Evolutionary conservation across 1,140 invertebrate genomes (phyloP), one percentile per base, ranked within the genome.

Genomic region (Diorhabda sublineata): DNA sequence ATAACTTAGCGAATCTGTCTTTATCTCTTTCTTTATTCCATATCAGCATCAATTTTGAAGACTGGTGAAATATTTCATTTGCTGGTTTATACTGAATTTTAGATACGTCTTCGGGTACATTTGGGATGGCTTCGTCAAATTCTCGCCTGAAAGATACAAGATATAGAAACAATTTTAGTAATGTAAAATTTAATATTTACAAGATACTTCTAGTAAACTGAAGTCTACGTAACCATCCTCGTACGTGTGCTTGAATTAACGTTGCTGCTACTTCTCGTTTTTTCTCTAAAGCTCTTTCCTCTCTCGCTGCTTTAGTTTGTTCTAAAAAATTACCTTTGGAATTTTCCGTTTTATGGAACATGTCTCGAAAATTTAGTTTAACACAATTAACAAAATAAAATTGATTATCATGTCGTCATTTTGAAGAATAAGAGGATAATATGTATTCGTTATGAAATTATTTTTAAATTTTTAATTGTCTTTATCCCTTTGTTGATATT

Each of bases 241-340:
- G 85, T 44, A 92, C 81, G 65, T 84, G 80, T 3, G 91, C 86
- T 78, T 96, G 93, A 71, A 95, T 88, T 68, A 84, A 81, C 5
- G 87, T 84, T 62, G 88, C 88, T 9, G 91, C 91, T 67, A 84
- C 81, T 77, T 94, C 91, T 58, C 87, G 84, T 71, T 89, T 87
- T 80, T 93, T 91, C 76, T 94, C 94, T 61, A 91, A 83, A 3
- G 92, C 93, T 71, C 94, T 85, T 81, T 96, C 92, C 75, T 89
- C 89, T 71, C 95, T 85, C 5, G 94, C 94, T 42, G 91, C 92
- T 82, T 96, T 96, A 3, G 92, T 93, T 76, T 92, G 89, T 77
- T 92, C 90, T 73, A 94, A 83, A 77, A 94, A 94, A 72, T 78
- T 84, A 67, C 82, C 84, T 77, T 89, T 90, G 42, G 85, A 82